Percentiles rank a stretch among this genome's conserved stretches.
phyloP scores from a whole-genome alignment of 2,888 invertebrate genomes.

The Eristalis tenax region DNA sequence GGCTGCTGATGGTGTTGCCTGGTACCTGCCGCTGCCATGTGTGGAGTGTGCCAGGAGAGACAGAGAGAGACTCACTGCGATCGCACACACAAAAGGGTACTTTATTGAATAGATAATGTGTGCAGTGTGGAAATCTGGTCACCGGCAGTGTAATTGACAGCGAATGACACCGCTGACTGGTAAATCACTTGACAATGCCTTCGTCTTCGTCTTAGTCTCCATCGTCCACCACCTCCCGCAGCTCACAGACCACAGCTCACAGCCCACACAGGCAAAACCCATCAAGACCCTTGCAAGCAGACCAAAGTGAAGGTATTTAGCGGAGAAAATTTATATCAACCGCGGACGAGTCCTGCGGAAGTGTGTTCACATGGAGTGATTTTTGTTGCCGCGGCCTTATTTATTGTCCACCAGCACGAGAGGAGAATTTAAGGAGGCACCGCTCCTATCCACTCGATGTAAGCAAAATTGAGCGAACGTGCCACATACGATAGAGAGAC shows the following conservation, averaged over 20 bases:
- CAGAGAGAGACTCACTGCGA: background rate
- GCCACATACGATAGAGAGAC: conserved; percentile 3
- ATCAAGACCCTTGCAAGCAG: background rate
- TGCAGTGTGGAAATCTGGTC: conserved; percentile 68
- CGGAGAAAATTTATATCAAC: conserved; percentile 60
- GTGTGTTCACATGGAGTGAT: conserved; percentile 41
- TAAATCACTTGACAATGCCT: conserved; percentile 71
- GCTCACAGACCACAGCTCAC: background rate
- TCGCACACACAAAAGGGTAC: conserved; percentile 54
- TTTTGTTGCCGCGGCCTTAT: conserved; percentile 21
- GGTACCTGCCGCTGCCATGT: background rate
- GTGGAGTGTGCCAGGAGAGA: background rate
- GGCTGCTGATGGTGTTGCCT: background rate
- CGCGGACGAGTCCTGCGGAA: conserved; percentile 64
- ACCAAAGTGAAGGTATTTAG: conserved; percentile 30
- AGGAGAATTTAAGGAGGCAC: conserved; percentile 57
- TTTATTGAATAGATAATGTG: conserved; percentile 66
- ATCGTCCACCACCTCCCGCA: background rate
- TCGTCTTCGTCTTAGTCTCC: background rate
- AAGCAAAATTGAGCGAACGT: conserved; percentile 60
- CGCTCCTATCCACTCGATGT: conserved; percentile 9
- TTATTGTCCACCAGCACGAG: conserved; percentile 63
- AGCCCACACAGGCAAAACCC: too few relatives aligned
- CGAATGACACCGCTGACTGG: conserved; percentile 67
- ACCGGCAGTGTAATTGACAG: conserved; percentile 67